Evolutionary conservation across 2,888 invertebrate species (phyloP).

Genomic region (Lycaena phlaeas): DNA sequence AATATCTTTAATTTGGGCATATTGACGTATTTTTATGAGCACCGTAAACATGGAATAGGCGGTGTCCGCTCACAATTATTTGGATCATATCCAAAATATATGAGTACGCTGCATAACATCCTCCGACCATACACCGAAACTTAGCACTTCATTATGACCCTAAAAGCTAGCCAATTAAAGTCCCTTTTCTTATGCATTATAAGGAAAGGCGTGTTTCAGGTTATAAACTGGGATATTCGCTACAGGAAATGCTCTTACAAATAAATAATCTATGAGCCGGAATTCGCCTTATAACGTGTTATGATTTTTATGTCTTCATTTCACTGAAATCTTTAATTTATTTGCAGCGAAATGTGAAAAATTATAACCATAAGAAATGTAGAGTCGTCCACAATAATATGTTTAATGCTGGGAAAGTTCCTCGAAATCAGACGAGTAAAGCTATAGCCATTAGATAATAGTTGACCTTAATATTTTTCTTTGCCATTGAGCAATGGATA

Average conservation of each 20-base stretch:
- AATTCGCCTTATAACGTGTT: neutral
- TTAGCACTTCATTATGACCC: neutral
- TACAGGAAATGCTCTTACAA: constrained; percentile 8
- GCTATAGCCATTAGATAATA: no score
- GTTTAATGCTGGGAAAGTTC: no score
- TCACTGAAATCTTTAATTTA: neutral
- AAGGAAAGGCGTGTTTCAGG: neutral
- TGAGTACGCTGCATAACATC: constrained; percentile 8
- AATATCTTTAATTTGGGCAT: constrained; percentile 5
- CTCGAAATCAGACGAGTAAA: no score
- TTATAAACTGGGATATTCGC: constrained; percentile 2
- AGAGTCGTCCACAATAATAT: no score
- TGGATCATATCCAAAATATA: constrained; percentile 23
- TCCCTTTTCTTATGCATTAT: neutral
- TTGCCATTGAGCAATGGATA: no score
- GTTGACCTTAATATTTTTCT: no score
- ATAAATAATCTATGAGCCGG: constrained; percentile 9
- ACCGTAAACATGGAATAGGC: constrained; percentile 25
- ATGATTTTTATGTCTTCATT: neutral
- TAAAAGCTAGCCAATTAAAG: neutral
- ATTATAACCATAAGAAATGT: no score
- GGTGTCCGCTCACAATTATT: constrained; percentile 21
- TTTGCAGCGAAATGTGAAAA: no score
- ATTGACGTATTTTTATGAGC: constrained; percentile 22
- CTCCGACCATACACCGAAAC: neutral